phyloP scores from a whole-genome alignment of 2,888 invertebrate species.

The Palloptera scutellata region DNA sequence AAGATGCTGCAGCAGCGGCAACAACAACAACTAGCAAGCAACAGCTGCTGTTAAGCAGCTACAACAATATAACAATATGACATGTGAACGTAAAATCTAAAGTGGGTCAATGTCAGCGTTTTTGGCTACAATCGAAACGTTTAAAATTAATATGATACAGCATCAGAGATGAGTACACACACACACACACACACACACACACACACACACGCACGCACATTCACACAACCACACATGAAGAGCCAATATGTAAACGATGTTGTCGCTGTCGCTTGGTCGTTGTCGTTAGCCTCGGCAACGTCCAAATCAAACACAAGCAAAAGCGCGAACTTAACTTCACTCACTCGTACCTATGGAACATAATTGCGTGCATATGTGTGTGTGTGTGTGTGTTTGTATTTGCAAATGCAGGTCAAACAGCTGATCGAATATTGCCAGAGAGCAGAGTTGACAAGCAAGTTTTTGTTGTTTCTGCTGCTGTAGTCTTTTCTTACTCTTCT shows the following conservation, averaged over 20 bases:
- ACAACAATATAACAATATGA: constrained; percentile 26
- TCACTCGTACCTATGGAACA: neutral
- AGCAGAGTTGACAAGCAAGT: neutral
- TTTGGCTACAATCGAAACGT: constrained; percentile 24
- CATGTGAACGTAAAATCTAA: constrained; percentile 40
- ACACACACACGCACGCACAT: neutral
- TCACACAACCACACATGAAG: neutral
- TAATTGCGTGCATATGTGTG: neutral
- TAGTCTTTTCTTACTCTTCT: neutral
- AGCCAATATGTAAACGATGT: too few relatives aligned
- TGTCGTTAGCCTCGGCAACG: constrained; percentile 6
- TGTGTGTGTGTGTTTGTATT: neutral
- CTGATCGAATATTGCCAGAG: neutral
- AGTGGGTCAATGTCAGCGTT: constrained; percentile 57
- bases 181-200: constrained; percentile 14
- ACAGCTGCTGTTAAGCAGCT: constrained; percentile 6
- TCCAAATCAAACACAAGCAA: constrained; percentile 6
- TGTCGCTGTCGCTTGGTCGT: neutral
- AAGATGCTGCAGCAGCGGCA: constrained; percentile 13
- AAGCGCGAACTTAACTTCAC: too few relatives aligned
- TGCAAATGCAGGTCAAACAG: neutral
- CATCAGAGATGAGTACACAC: neutral
- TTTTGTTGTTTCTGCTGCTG: constrained; percentile 2
- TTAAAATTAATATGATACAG: constrained; percentile 14
- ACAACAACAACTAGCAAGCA: neutral